phyloP scores from a whole-genome alignment of 2,888 invertebrate species.

The Carterocephalus palaemon region DNA sequence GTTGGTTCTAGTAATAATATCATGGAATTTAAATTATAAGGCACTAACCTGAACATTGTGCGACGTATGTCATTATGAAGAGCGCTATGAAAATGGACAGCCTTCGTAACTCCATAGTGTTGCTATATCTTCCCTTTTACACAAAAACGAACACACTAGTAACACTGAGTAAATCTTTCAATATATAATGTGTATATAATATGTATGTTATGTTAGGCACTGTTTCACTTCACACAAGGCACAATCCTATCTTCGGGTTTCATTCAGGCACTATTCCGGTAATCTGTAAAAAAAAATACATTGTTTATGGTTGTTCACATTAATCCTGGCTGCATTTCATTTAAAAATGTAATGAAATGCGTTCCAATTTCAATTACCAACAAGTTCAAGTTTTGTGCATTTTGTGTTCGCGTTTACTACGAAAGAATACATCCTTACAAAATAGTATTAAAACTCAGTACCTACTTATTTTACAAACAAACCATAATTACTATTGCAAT shows the following conservation, averaged over 20 bases:
- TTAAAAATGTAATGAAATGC: constrained; percentile 12
- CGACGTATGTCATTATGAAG: constrained; percentile 47
- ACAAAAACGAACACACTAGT: constrained; percentile 37
- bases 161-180: constrained; percentile 12
- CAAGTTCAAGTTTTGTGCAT: constrained; percentile 19
- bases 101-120: constrained; percentile 58
- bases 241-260: constrained; percentile 49
- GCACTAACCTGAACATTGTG: constrained; percentile 65
- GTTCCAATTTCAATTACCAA: constrained; percentile 16
- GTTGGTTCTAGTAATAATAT: too few species aligned
- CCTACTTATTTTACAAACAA: too few species aligned
- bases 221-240: constrained; percentile 65
- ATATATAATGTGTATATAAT: constrained; percentile 37
- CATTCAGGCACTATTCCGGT: constrained; percentile 55
- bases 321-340: neutral
- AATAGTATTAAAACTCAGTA: too few species aligned
- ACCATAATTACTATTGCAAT: too few species aligned
- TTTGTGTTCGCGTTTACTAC: too few species aligned
- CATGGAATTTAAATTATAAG: too few species aligned
- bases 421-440: too few species aligned
- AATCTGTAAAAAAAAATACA: constrained; percentile 47
- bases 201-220: constrained; percentile 40
- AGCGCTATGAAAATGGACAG: constrained; percentile 50
- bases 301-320: neutral
- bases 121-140: constrained; percentile 33